Evolutionary conservation across 1,140 invertebrate genomes (phyloP).

Genomic region (Drosophila ercepeae): DNA sequence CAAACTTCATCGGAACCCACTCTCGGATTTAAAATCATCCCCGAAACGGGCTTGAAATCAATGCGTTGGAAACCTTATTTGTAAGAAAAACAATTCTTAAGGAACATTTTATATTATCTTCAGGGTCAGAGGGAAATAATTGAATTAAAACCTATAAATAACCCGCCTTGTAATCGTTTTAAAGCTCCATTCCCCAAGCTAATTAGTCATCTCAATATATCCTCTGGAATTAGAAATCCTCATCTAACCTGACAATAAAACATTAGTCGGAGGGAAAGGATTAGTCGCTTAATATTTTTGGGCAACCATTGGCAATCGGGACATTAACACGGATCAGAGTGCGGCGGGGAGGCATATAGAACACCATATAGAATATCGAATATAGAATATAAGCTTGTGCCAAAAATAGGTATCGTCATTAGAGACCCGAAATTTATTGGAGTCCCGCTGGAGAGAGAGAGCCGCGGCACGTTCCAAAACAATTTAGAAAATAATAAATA

Average conservation of each 20-base stretch:
- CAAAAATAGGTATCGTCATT: constrained; percentile 60
- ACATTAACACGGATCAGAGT: constrained; percentile 64
- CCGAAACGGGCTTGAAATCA: constrained; percentile 33
- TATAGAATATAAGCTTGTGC: constrained; percentile 29
- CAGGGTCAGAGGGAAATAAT: constrained; percentile 8
- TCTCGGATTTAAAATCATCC: constrained; percentile 27
- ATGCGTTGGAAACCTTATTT: constrained; percentile 14
- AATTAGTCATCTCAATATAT: constrained; percentile 36
- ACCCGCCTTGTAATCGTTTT: background rate
- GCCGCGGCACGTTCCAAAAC: constrained; percentile 77
- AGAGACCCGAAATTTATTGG: constrained; percentile 64
- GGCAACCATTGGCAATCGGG: constrained; percentile 18
- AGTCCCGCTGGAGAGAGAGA: constrained; percentile 13
- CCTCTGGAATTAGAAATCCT: constrained; percentile 6
- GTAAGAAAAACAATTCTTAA: background rate
- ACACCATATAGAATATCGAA: no score
- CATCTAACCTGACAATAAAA: constrained; percentile 17
- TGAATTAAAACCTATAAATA: constrained; percentile 7
- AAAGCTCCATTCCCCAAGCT: constrained; percentile 13
- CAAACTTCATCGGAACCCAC: constrained; percentile 50
- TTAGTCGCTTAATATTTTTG: constrained; percentile 37
- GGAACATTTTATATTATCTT: background rate
- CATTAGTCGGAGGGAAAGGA: constrained; percentile 47
- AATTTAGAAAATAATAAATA: constrained; percentile 83
- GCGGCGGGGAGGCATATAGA: constrained; percentile 4